Evolutionary conservation across 2,888 invertebrate genomes (phyloP).

Genomic region (Belgica antarctica): DNA sequence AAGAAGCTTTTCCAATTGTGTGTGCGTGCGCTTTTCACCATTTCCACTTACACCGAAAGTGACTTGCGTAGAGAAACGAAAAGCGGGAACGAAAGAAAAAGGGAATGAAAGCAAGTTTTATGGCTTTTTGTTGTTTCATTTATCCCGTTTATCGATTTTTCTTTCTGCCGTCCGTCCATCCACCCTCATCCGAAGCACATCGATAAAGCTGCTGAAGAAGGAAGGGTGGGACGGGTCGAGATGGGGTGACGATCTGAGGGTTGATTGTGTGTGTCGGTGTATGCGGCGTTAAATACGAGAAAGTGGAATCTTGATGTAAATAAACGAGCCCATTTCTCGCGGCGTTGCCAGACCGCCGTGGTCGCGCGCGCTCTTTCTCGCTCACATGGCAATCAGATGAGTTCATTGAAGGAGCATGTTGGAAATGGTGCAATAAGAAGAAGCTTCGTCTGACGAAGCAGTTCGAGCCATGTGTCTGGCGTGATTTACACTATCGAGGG

Average conservation of each 20-base stretch:
- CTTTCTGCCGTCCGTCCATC: constrained; percentile 24
- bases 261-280: constrained; percentile 13
- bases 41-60: constrained; percentile 24
- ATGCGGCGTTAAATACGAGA: neutral
- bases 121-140: constrained; percentile 24
- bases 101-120: neutral
- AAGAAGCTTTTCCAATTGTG: neutral
- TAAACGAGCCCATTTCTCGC: constrained; percentile 19
- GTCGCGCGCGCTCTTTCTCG: constrained; percentile 10
- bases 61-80: constrained; percentile 41
- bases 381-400: neutral
- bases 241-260: too few species aligned
- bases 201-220: constrained; percentile 2
- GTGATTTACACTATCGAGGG: neutral
- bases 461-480: constrained; percentile 27
- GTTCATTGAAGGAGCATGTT: neutral
- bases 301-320: constrained; percentile 6
- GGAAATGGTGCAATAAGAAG: constrained; percentile 25
- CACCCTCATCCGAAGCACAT: neutral
- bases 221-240: neutral
- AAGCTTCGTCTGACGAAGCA: constrained; percentile 19
- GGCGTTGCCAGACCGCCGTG: neutral
- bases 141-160: constrained; percentile 43
- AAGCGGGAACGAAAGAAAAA: constrained; percentile 6
- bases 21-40: too few species aligned